Evolutionary conservation across 1,140 invertebrate species (phyloP).

Genomic region (Cyrtorhinus lividipennis): DNA sequence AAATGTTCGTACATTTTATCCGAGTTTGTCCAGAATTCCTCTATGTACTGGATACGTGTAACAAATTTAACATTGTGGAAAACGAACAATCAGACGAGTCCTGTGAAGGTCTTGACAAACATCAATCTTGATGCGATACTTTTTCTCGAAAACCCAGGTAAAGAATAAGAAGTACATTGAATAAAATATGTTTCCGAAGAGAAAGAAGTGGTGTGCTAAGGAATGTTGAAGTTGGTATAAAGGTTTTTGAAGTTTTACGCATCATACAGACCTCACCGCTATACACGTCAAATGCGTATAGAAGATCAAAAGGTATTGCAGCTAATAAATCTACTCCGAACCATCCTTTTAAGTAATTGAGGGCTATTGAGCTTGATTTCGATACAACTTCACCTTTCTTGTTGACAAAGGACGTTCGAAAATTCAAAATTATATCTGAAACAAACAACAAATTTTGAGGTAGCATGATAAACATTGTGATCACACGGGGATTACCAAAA

Average conservation of each 20-base stretch:
- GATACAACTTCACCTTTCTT: constrained; percentile 97
- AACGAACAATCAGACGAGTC: too few relatives aligned
- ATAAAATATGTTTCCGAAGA: neutral
- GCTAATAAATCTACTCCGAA: constrained; percentile 90
- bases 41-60: too few relatives aligned
- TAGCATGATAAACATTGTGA: too few relatives aligned
- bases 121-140: too few relatives aligned
- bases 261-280: constrained; percentile 57
- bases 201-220: neutral
- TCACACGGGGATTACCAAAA: too few relatives aligned
- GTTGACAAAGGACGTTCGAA: constrained; percentile 96
- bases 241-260: neutral
- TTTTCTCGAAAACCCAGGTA: too few relatives aligned
- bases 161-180: too few relatives aligned
- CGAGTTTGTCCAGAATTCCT: too few relatives aligned
- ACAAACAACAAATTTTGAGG: constrained; percentile 29
- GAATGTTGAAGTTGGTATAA: neutral
- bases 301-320: constrained; percentile 90
- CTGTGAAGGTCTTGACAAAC: too few relatives aligned
- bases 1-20: too few relatives aligned
- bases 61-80: too few relatives aligned
- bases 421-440: constrained; percentile 94
- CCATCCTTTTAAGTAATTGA: constrained; percentile 89
- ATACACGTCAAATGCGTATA: constrained; percentile 74
- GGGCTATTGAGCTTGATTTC: constrained; percentile 69